These are phyloP conservation scores for Oscheius sp. DNA, from an alignment of 2,888 invertebrate genomes.

Conservation along the genomic window DNA sequence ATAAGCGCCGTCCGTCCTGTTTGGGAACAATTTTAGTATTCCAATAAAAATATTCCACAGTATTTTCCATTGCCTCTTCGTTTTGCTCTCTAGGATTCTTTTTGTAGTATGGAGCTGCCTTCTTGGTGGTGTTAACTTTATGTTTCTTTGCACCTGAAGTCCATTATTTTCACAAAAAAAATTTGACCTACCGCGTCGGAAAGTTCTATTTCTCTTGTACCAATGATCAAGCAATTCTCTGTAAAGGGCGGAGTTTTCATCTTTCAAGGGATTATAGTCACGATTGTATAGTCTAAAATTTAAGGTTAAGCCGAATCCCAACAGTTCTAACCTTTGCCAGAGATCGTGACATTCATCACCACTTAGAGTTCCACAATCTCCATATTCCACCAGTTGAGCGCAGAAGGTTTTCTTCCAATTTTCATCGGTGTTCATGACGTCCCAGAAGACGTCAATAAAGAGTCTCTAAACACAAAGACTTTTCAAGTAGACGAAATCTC, in stretches of 20 bases:
- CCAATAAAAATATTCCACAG: background rate
- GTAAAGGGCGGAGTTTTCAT: background rate
- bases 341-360: slow-evolving; percentile 16
- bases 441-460: slow-evolving; percentile 1
- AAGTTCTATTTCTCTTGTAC: background rate
- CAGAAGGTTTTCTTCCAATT: background rate
- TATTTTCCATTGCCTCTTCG: background rate
- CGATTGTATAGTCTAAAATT: background rate
- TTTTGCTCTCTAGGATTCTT: too few species aligned
- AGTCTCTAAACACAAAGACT: slow-evolving; percentile 5
- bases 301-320: too few species aligned
- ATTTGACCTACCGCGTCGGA: background rate
- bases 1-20: slow-evolving; percentile 3
- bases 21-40: background rate
- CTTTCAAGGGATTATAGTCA: slow-evolving; percentile 21
- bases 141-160: background rate
- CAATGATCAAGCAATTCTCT: background rate
- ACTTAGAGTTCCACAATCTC: slow-evolving; percentile 6
- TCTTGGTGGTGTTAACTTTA: background rate
- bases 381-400: background rate
- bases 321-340: background rate
- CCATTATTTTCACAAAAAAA: background rate
- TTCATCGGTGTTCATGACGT: slow-evolving; percentile 5
- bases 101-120: too few species aligned
- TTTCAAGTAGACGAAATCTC: background rate